Evolutionary conservation across 2,888 invertebrate species (phyloP), one percentile per base, ranked within the genome.

Genomic region (Spodoptera exigua): DNA sequence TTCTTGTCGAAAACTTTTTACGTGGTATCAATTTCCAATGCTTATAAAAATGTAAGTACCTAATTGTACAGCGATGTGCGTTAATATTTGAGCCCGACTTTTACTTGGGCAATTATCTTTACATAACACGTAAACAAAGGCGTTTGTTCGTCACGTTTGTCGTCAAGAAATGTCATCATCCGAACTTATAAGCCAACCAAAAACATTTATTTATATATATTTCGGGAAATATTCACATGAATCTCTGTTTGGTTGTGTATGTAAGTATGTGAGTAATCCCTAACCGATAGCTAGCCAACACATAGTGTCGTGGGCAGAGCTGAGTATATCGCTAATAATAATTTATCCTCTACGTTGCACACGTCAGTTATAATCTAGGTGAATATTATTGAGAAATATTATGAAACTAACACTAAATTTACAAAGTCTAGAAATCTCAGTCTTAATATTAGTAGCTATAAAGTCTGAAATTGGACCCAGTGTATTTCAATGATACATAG

Each of bases 321-420:
- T 70, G 73, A 74, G 47, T 54, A 36, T 48, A 17, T 43, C 46
- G 71, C 80, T 78, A 80, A 78, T 73, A 76, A 79, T 80, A 80
- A 72, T 63, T 60, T 52, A 67, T 72, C 61, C 70, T 72, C 60
- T 57, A 52, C 16, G 55, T 46, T 40, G 37, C 51, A 56, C 40
- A 55, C 74, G 72, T 64, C 66, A 70, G 54, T 40, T 62, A 59
- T 70, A 45, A 69, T 71, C 41, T 56, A 59, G 47, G 18, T 34
- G 18, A 17, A 37, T 65, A 44, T 41, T 65, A 44, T 41, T 52
- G 41, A 62, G 34, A 73, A 73, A 46, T 56, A 37, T 70, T 48
- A 43, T 48, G 55, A 58, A 60, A 68, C 4, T 53, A 16, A 21
- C 37, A 27, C 27, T 27, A 27, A 27, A 27, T 1, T 27, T 27